Percentiles rank a stretch among this genome's conserved stretches.
These are phyloP conservation scores for Ptychodera flava DNA, from an alignment of 35 echinoderm and acorn worm genomes.

Conservation along the genomic window DNA sequence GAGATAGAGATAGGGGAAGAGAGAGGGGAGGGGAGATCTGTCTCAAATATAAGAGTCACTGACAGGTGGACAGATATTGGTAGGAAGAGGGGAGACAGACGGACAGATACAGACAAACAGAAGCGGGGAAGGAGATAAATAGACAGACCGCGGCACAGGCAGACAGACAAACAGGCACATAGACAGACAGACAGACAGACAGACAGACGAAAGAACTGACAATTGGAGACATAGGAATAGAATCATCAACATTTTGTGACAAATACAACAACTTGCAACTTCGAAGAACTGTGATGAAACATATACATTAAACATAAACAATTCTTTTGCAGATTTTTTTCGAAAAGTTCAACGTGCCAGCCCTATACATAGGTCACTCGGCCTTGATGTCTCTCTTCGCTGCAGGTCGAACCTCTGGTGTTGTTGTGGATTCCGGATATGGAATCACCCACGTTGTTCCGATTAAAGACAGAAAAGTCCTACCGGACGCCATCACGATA, in stretches of 20 bases:
- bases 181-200: background rate
- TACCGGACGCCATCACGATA: constrained; percentile 3
- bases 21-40: too few relatives aligned
- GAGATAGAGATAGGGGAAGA: too few relatives aligned
- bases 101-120: too few relatives aligned
- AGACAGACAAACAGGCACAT: background rate
- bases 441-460: constrained; percentile 28
- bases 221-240: background rate
- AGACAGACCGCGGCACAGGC: too few relatives aligned
- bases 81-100: too few relatives aligned
- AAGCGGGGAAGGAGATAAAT: too few relatives aligned
- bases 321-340: background rate
- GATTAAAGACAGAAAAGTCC: constrained; percentile 10
- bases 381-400: background rate
- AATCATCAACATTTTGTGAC: background rate
- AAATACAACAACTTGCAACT: too few relatives aligned
- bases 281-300: too few relatives aligned
- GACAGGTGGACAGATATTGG: too few relatives aligned
- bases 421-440: constrained; percentile 9
- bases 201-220: background rate
- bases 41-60: too few relatives aligned
- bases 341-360: constrained; percentile 5
- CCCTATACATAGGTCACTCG: background rate
- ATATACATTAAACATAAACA: too few relatives aligned
- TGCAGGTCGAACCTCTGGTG: background rate